Base-by-base conservation (phyloP, 2,797 vertebrate genomes). In the Hypotaenidia philippensis region DNA sequence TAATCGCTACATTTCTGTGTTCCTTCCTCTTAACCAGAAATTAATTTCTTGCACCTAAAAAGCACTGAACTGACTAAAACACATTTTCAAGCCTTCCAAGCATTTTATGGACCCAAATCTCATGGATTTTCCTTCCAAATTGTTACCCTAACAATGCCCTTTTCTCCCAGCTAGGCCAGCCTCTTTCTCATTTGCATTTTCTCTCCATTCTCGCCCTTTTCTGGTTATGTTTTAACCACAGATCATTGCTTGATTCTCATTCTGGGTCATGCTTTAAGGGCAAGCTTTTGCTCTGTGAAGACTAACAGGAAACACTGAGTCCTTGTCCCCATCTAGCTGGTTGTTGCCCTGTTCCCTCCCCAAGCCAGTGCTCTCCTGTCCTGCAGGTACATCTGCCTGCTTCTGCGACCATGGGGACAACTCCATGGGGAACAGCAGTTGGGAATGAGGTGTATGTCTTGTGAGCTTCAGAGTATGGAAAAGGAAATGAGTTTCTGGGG, bases 191-290 rank as follows among this genome's bases (percentile, higher is more conserved):
- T 89, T 94, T 96, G 6, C 87, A 91, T 47, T 91, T 94, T 79
- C 75, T 56, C 31, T 91, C 72, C 82, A n/a, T 71, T 94, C 44
- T 34, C 41, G 23, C 26, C 11, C 52, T 72, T 72, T 94, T 76
- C 87, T 95, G 87, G 89, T 96, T 95, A 86, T 27, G 32, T 88
- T 96, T 95, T 93, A 95, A 96, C 92, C 64, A 52, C 45, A 93
- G 55, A 63, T 61, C 64, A 38, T 68, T 83, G 87, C 61, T 63
- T 5, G 5, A 11, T 84, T 90, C 74, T 88, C 74, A 90, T 94
- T 95, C 94, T 72, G 56, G 66, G 76, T 82, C 79, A 76, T 94
- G 94, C 64, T 94, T 88, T 90, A 53, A 83, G 52, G 66, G 26
- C 12, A 68, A 38, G 52, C 1, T 0, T 87, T 85, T 77, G 40